Evolutionary conservation across 2,888 invertebrate species (phyloP).

Genomic region (Caenorhabditis doughertyi): DNA sequence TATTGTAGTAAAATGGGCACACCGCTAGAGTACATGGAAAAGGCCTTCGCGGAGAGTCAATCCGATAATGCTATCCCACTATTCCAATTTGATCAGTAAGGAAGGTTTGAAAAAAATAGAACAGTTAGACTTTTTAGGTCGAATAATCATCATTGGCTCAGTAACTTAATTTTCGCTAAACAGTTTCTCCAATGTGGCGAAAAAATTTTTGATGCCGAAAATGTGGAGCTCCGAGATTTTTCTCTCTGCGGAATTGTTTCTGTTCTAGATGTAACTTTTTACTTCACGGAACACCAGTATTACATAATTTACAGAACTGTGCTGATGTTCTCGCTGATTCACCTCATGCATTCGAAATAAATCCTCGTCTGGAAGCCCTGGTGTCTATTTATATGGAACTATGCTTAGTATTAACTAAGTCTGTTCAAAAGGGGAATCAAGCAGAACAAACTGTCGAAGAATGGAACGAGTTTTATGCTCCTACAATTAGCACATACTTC

Average conservation of each 20-base stretch:
- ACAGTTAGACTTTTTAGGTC: neutral
- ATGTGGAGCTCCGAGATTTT: conserved; percentile 53
- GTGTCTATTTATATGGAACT: conserved; percentile 25
- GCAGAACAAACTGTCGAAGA: conserved; percentile 31
- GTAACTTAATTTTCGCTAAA: conserved; percentile 23
- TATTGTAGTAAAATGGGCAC: neutral
- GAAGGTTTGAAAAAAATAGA: neutral
- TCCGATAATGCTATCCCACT: neutral
- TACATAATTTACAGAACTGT: conserved; percentile 2
- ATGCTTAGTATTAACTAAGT: conserved; percentile 12
- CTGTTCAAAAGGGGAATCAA: neutral
- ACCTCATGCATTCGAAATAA: neutral
- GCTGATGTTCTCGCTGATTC: conserved; percentile 11
- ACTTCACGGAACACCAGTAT: too few relatives aligned
- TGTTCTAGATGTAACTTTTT: conserved; percentile 50
- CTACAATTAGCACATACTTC: conserved; percentile 31
- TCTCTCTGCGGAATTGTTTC: conserved; percentile 65
- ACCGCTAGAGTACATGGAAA: conserved; percentile 11
- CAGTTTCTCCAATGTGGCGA: conserved; percentile 12
- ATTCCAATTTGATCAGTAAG: conserved; percentile 19
- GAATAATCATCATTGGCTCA: conserved; percentile 6
- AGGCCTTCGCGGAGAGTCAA: neutral
- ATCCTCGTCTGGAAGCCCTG: conserved; percentile 28
- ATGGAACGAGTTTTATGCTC: conserved; percentile 62
- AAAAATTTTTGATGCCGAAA: conserved; percentile 19